Conservation (phyloP, 2,113 vertebrate species). For the Dissostichus mawsoni region DNA sequence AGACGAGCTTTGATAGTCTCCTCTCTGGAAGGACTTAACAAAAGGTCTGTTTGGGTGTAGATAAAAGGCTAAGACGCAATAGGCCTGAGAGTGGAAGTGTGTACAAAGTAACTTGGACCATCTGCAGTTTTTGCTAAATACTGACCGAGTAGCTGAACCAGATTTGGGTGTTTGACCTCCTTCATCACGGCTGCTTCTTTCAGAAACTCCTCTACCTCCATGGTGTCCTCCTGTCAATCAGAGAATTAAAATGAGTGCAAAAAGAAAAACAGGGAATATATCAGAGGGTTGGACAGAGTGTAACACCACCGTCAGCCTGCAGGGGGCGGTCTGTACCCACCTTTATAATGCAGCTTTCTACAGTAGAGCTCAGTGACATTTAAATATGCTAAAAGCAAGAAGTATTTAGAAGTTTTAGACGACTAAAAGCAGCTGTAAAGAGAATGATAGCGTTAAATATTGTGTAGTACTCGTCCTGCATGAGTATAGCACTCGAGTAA, state of each 20-base stretch:
- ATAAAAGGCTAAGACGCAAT: no score
- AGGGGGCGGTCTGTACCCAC: slow-evolving; percentile 65
- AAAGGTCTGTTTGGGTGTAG: no score
- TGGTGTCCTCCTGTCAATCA: slow-evolving; percentile 93
- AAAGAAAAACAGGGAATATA: neutral
- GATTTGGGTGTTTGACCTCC: slow-evolving; percentile 98
- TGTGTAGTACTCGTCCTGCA: no score
- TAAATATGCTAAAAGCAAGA: no score
- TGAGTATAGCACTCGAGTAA: no score
- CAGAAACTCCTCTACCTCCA: slow-evolving; percentile 98
- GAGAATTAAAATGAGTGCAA: neutral
- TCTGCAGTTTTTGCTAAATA: neutral
- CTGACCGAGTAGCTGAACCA: slow-evolving; percentile 92
- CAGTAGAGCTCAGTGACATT: neutral
- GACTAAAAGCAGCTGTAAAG: no score
- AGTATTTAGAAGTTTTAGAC: no score
- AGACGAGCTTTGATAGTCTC: no score
- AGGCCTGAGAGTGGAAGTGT: no score
- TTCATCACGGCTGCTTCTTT: slow-evolving; percentile 99
- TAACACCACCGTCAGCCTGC: slow-evolving; percentile 52
- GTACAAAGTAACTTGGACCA: no score
- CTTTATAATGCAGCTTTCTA: neutral
- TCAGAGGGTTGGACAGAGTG: neutral
- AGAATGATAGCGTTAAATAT: no score
- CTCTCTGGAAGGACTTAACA: no score